Evolutionary conservation across 2,888 invertebrate genomes (phyloP).

Genomic region (Scaptomyza reducta): DNA sequence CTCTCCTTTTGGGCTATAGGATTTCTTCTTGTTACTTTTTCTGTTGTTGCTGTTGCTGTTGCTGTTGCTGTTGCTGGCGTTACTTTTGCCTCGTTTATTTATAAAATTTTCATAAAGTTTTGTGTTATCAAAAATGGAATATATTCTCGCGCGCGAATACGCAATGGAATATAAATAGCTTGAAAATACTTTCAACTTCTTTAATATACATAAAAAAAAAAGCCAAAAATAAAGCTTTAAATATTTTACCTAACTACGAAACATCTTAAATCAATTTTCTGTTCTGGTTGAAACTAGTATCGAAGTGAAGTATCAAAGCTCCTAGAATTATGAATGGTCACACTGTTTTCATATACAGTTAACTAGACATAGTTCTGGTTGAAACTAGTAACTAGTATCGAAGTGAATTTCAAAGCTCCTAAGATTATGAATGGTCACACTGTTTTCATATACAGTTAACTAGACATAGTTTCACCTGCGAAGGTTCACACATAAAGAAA

Average conservation of each 20-base stretch:
- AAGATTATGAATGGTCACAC: no score
- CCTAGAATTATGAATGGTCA: no score
- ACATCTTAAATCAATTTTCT: neutral
- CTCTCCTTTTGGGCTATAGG: constrained; percentile 46
- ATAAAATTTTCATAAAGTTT: constrained; percentile 74
- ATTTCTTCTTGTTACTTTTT: constrained; percentile 3
- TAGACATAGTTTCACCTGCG: no score
- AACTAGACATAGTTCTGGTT: neutral
- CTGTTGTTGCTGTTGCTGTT: constrained; percentile 6
- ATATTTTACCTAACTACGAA: neutral
- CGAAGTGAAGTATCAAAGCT: no score
- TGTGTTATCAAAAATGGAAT: constrained; percentile 72
- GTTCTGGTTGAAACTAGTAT: neutral
- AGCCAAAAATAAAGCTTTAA: neutral
- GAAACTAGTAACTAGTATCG: neutral
- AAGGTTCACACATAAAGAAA: no score
- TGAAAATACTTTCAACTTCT: constrained; percentile 41
- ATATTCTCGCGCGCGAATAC: constrained; percentile 68
- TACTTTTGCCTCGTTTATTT: constrained; percentile 53
- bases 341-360: no score
- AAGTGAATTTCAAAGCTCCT: no score
- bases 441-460: no score
- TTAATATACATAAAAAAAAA: neutral
- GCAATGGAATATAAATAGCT: constrained; percentile 73
- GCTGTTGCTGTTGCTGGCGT: constrained; percentile 19